A percentile compares a stretch with the other conserved stretches of the same genome.
Evolutionary conservation across 2,888 invertebrate genomes (phyloP).

Genomic region (Tenthredo scrophulariae): DNA sequence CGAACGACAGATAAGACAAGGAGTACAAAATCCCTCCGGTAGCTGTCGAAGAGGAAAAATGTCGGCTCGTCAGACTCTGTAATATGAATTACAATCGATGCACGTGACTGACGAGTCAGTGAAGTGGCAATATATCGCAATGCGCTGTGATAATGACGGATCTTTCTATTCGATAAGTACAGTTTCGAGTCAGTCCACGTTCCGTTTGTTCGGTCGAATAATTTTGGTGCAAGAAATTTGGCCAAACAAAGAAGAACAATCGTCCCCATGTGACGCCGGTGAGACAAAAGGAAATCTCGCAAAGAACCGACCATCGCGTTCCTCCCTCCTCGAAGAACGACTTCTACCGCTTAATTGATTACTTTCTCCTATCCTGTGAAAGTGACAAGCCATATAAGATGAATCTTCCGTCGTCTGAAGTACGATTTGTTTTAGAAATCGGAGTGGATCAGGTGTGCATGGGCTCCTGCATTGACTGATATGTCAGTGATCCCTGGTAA

Average conservation of each 20-base stretch:
- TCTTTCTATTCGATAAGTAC: neutral
- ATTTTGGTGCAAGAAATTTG: neutral
- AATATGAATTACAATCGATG: conserved; percentile 5
- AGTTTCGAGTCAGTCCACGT: neutral
- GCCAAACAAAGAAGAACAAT: conserved; percentile 4
- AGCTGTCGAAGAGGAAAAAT: neutral
- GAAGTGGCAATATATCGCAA: neutral
- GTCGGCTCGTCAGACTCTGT: neutral
- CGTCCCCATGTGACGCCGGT: neutral
- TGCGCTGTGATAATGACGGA: neutral
- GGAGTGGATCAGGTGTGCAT: neutral
- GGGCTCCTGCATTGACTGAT: neutral
- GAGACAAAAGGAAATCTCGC: conserved; percentile 1
- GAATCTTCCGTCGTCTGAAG: neutral
- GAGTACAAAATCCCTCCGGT: conserved; percentile 2
- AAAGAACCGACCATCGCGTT: neutral
- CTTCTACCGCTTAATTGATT: neutral
- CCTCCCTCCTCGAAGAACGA: neutral
- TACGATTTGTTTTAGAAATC: neutral
- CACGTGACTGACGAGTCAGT: neutral
- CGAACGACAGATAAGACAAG: conserved; percentile 36
- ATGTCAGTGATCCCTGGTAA: conserved; percentile 2
- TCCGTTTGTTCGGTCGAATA: neutral
- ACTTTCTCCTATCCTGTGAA: neutral
- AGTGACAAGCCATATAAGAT: neutral